These are phyloP conservation scores for Callopanchax toddi DNA, from an alignment of 2,113 vertebrate genomes.

Conservation along the genomic window DNA sequence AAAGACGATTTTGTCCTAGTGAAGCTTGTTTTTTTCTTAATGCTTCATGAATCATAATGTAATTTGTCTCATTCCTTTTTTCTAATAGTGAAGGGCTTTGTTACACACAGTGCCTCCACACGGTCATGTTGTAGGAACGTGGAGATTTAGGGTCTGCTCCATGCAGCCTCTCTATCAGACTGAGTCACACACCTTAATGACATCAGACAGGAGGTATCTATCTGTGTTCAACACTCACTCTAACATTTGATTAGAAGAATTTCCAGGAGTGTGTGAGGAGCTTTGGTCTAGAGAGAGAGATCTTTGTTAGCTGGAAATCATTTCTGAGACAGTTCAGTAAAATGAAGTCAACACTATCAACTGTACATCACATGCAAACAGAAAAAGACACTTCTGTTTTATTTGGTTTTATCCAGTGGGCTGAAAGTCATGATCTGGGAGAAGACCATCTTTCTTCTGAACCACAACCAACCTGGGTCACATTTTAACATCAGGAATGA, in stretches of 20 bases:
- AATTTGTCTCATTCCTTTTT: slow-evolving; percentile 60
- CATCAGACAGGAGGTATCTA: background rate
- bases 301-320: background rate
- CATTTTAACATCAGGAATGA: no score
- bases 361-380: background rate
- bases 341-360: background rate
- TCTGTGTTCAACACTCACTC: slow-evolving; percentile 1
- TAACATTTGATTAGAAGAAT: background rate
- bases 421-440: no score
- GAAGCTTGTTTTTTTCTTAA: slow-evolving; percentile 31
- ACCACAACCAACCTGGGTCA: no score
- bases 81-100: slow-evolving; percentile 45
- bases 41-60: slow-evolving; percentile 68
- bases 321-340: background rate
- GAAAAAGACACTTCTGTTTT: background rate
- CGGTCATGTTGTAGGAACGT: slow-evolving; percentile 11
- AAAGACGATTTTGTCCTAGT: no score
- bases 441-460: no score
- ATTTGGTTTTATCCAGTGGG: no score
- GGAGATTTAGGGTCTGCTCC: slow-evolving; percentile 4
- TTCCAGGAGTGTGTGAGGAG: background rate
- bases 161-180: background rate
- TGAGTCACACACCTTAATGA: background rate
- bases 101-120: slow-evolving; percentile 19
- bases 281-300: no score